Evolutionary conservation across 2,797 vertebrate genomes (phyloP).

Genomic region (Scarus forsteni): DNA sequence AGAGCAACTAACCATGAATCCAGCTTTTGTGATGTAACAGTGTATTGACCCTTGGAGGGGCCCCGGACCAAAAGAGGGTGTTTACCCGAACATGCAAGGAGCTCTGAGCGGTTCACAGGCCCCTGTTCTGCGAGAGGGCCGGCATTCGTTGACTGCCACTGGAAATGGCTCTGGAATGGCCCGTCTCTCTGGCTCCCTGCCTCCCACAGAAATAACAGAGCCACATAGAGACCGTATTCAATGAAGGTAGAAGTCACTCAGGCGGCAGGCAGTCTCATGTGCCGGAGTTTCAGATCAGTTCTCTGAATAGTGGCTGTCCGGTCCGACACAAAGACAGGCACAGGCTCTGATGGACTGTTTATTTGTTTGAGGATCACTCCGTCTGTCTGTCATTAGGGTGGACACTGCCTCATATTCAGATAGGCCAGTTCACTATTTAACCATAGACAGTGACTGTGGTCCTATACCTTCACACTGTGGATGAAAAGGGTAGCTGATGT

Average conservation of each 20-base stretch:
- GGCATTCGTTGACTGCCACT: conserved; percentile 60
- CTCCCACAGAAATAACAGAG: conserved; percentile 75
- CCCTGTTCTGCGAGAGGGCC: conserved; percentile 58
- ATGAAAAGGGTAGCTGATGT: conserved; percentile 27
- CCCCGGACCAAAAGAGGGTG: conserved; percentile 70
- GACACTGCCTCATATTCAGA: conserved; percentile 23
- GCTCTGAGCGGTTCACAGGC: conserved; percentile 66
- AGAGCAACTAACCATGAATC: conserved; percentile 72
- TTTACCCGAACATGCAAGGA: conserved; percentile 77
- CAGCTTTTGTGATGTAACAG: conserved; percentile 81
- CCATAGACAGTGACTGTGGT: conserved; percentile 4
- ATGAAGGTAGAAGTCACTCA: conserved; percentile 61
- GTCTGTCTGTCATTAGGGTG: conserved; percentile 39
- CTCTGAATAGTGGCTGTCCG: conserved; percentile 36
- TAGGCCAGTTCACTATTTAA: conserved; percentile 22
- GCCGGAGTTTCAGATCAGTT: conserved; percentile 64
- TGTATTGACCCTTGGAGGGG: conserved; percentile 78
- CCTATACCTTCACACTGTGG: background rate
- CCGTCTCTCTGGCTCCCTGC: conserved; percentile 46
- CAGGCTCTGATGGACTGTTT: conserved; percentile 46
- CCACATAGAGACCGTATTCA: conserved; percentile 77
- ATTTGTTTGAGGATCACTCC: conserved; percentile 30
- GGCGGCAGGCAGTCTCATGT: conserved; percentile 49
- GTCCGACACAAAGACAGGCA: conserved; percentile 53
- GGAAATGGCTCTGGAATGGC: conserved; percentile 64